Evolutionary conservation across 2,797 vertebrate species (phyloP).

Genomic region (Loriculus beryllinus): DNA sequence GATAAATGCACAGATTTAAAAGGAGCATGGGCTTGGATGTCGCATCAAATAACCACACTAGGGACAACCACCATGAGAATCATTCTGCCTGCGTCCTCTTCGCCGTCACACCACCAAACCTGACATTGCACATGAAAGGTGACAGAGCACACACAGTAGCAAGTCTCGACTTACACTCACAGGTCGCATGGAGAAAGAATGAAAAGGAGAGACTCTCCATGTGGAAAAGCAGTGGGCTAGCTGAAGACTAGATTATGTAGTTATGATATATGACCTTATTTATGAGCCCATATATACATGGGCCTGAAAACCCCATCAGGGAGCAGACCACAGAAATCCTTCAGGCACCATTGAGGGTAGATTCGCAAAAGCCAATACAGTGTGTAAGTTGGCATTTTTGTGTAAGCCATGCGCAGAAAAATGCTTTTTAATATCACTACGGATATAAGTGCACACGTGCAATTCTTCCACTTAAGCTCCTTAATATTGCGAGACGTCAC

Average conservation of each 20-base stretch:
- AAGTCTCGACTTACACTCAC: rapidly evolving
- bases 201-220: rapidly evolving
- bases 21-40: rapidly evolving
- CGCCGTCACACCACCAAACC: neutral
- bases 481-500: rapidly evolving
- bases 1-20: rapidly evolving
- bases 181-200: rapidly evolving
- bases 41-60: rapidly evolving
- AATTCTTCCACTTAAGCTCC: neutral
- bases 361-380: rapidly evolving
- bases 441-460: neutral
- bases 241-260: neutral
- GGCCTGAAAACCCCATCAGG: neutral
- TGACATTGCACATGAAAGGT: rapidly evolving
- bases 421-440: rapidly evolving
- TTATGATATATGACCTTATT: rapidly evolving
- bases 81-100: rapidly evolving
- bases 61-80: rapidly evolving
- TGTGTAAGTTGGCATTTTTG: rapidly evolving
- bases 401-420: rapidly evolving
- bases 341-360: rapidly evolving
- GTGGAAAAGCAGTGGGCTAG: rapidly evolving
- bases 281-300: rapidly evolving
- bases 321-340: rapidly evolving
- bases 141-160: neutral